These are phyloP conservation scores for Aphidius ervi DNA, from an alignment of 1,140 invertebrate species.

Conservation along the genomic window DNA sequence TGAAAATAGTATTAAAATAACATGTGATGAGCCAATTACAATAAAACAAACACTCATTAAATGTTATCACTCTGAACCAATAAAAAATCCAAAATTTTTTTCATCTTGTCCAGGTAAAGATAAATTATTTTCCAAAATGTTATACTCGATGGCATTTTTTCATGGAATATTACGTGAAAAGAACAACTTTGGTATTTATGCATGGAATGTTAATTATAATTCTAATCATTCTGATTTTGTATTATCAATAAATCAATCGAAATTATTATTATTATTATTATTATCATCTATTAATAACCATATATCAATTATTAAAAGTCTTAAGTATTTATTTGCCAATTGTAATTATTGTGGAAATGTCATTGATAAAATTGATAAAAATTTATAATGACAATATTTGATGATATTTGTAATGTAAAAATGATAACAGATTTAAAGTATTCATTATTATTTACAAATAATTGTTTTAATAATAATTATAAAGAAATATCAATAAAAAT, in stretches of 20 bases:
- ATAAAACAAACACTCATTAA: constrained; percentile 60
- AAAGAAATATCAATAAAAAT: too few relatives aligned
- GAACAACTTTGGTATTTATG: constrained; percentile 61
- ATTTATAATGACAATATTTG: constrained; percentile 56
- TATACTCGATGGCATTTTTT: constrained; percentile 68
- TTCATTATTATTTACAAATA: constrained; percentile 27
- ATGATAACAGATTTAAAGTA: too few relatives aligned
- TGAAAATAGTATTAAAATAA: constrained; percentile 68
- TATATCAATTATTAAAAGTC: constrained; percentile 53
- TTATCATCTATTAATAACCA: constrained; percentile 49
- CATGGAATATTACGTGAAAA: constrained; percentile 66
- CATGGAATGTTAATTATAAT: constrained; percentile 70
- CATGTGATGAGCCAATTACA: constrained; percentile 61
- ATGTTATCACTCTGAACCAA: constrained; percentile 59
- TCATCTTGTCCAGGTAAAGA: constrained; percentile 43
- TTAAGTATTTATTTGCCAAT: constrained; percentile 63
- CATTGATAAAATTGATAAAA: constrained; percentile 62
- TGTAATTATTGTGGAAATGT: constrained; percentile 74
- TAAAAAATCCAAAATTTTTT: constrained; percentile 50
- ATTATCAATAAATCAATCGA: constrained; percentile 62
- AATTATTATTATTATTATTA: constrained; percentile 45
- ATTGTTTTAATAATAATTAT: constrained; percentile 55
- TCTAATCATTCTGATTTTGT: constrained; percentile 69
- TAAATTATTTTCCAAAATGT: constrained; percentile 57
- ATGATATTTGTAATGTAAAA: constrained; percentile 61